Evolutionary conservation across 2,888 invertebrate species (phyloP).

Genomic region (Trimorus sp.): DNA sequence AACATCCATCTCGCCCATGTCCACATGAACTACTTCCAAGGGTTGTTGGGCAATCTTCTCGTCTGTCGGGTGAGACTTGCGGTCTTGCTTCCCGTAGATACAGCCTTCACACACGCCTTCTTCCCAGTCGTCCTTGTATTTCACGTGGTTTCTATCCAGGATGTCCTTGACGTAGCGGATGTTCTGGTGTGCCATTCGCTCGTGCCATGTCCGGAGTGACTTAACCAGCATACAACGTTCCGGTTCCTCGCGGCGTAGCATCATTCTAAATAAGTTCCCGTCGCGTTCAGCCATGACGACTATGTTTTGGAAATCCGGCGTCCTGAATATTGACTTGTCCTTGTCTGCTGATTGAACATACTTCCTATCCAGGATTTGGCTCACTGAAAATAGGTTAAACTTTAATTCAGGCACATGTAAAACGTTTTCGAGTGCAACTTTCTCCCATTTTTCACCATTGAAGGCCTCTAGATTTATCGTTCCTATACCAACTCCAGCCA

Average conservation of each 20-base stretch:
- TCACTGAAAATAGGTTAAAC: constrained; percentile 14
- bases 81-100: constrained; percentile 3
- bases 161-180: not conserved
- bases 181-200: constrained; percentile 4
- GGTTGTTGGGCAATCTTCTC: not conserved
- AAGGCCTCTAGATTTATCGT: constrained; percentile 59
- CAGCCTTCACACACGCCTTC: not conserved
- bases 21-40: not conserved
- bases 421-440: constrained; percentile 29
- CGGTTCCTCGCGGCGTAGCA: not conserved
- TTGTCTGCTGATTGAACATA: not conserved
- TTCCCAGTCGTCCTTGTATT: constrained; percentile 9
- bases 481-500: constrained; percentile 61
- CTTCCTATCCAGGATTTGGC: constrained; percentile 8
- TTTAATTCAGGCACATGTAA: constrained; percentile 6
- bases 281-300: not conserved
- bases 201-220: constrained; percentile 1
- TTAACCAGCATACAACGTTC: constrained; percentile 2
- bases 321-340: not conserved
- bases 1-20: not conserved
- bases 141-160: not conserved
- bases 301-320: not conserved
- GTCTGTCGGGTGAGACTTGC: constrained; percentile 3
- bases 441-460: constrained; percentile 60
- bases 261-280: not conserved